These are phyloP conservation scores for Poicephalus gulielmi DNA, from an alignment of 2,113 vertebrate species.

Conservation along the genomic window DNA sequence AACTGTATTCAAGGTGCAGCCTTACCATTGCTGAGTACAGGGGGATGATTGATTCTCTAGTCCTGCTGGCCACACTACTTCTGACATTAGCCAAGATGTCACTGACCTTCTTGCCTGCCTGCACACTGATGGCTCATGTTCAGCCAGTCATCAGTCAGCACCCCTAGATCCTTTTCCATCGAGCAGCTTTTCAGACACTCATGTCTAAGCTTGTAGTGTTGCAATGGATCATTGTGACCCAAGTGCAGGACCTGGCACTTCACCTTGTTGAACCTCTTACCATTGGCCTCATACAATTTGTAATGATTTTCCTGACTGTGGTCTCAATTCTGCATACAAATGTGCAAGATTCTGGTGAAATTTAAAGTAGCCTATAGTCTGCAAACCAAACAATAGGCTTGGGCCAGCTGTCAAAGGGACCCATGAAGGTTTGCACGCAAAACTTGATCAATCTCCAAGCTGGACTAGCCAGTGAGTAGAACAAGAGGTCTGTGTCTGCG, in stretches of 20 bases:
- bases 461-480: not conserved
- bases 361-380: not conserved
- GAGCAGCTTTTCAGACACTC: not conserved
- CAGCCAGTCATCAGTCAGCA: fast-evolving
- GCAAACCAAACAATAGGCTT: not conserved
- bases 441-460: not conserved
- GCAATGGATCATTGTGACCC: fast-evolving
- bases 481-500: not conserved
- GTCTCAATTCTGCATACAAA: not conserved
- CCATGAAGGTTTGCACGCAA: not conserved
- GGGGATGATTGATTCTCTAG: fast-evolving
- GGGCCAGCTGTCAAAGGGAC: not conserved
- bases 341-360: not conserved
- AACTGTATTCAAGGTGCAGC: not conserved
- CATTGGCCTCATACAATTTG: not conserved
- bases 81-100: not conserved
- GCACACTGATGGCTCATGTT: not conserved
- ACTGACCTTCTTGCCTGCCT: not conserved
- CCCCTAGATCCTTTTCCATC: fast-evolving
- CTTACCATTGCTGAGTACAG: too few relatives aligned
- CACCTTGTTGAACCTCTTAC: not conserved
- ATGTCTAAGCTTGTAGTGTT: fast-evolving
- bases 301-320: not conserved
- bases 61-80: not conserved
- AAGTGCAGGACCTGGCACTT: fast-evolving